Percentiles rank a stretch among this genome's conserved stretches.
Evolutionary conservation across 1,140 invertebrate genomes (phyloP).

Genomic region (Brachionus paranguensis): DNA sequence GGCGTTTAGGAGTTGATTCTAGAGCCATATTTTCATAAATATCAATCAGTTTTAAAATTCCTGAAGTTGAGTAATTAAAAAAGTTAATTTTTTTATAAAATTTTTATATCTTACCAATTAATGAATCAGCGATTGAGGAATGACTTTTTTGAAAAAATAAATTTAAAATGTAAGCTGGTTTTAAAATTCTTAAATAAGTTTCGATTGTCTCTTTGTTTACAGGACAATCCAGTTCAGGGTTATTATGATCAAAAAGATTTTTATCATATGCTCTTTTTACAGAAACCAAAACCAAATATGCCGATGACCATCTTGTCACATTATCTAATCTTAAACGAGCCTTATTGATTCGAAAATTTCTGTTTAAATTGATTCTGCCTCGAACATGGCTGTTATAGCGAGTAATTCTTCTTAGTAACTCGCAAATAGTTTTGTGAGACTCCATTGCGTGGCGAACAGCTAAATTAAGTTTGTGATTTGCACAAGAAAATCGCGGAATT

Average conservation of each 20-base stretch:
- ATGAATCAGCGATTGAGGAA: neutral
- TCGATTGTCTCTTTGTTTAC: neutral
- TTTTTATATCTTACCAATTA: neutral
- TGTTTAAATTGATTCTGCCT: no score
- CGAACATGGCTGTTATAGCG: neutral
- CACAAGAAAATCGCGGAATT: no score
- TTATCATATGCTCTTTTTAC: neutral
- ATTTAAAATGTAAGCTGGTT: neutral
- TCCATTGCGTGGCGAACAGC: no score
- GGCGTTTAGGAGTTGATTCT: no score
- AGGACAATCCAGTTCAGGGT: neutral
- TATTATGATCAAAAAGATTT: neutral
- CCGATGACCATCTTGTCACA: conserved; percentile 6
- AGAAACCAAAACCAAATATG: neutral
- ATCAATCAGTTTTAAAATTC: no score
- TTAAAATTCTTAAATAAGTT: conserved; percentile 14
- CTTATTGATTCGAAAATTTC: no score
- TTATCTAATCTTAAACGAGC: conserved; percentile 15
- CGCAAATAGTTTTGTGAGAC: no score
- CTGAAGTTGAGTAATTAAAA: neutral
- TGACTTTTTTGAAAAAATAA: conserved; percentile 26
- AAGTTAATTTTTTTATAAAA: neutral
- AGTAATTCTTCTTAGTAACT: neutral
- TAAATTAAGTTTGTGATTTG: no score
- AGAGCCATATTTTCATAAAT: no score